These are phyloP conservation scores for Phrynocephalus versicolor DNA, from an alignment of 2,113 vertebrate species.

Conservation along the genomic window DNA sequence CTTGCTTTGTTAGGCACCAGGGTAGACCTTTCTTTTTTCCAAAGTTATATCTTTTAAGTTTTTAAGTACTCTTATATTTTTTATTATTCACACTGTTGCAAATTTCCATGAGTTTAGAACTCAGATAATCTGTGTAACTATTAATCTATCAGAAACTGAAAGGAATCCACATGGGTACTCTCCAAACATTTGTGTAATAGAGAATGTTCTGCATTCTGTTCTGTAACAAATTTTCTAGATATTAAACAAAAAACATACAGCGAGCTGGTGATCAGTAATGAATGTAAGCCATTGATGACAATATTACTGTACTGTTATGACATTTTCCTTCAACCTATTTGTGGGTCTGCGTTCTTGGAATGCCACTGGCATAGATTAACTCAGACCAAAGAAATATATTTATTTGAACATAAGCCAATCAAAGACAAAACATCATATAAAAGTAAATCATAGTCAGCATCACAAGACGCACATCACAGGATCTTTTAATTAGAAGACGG, in stretches of 20 bases:
- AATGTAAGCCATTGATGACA: neutral
- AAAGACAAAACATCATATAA: neutral
- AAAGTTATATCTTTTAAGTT: neutral
- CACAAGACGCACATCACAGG: constrained; percentile 20
- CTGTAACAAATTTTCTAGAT: neutral
- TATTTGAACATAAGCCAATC: constrained; percentile 3
- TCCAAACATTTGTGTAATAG: neutral
- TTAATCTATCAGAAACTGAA: neutral
- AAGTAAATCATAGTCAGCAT: constrained; percentile 23
- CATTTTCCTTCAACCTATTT: neutral
- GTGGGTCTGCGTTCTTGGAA: neutral
- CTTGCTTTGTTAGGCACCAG: neutral
- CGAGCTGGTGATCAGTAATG: neutral
- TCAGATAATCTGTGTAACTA: neutral
- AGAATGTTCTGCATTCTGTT: neutral
- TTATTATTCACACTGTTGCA: neutral
- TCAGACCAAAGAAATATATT: neutral
- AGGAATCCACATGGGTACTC: neutral
- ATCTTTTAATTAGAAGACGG: constrained; percentile 7
- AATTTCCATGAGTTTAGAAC: neutral
- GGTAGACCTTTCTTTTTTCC: neutral
- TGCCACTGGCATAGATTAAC: neutral
- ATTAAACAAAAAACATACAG: neutral
- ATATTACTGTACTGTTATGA: neutral
- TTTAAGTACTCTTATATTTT: neutral